phyloP scores from a whole-genome alignment of 1,140 invertebrate genomes.

The Parapsyche elsis region DNA sequence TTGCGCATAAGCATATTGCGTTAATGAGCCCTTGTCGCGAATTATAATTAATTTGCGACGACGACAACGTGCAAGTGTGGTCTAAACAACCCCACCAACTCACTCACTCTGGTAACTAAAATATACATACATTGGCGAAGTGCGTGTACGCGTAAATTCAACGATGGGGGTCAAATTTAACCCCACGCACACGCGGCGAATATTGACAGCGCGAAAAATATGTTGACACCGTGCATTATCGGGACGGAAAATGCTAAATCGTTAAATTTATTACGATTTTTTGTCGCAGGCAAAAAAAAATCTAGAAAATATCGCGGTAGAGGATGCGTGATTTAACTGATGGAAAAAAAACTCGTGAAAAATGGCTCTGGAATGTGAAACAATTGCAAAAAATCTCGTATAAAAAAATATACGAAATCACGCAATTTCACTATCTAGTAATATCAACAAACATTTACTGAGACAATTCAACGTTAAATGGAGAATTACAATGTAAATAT shows the following conservation, averaged over 20 bases:
- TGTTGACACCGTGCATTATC: conserved; percentile 27
- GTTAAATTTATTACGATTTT: conserved; percentile 33
- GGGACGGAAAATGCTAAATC: conserved; percentile 36
- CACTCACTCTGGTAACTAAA: background rate
- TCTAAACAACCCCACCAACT: background rate
- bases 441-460: no score
- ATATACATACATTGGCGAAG: background rate
- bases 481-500: no score
- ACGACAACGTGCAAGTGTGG: conserved; percentile 5
- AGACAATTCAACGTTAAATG: no score
- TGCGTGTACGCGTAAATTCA: background rate
- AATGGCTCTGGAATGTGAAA: background rate
- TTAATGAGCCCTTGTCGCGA: conserved; percentile 29
- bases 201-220: conserved; percentile 42
- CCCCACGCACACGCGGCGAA: background rate
- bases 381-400: background rate
- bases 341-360: background rate
- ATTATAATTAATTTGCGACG: conserved; percentile 34
- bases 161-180: conserved; percentile 6
- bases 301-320: background rate
- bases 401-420: background rate
- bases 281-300: background rate
- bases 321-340: no score
- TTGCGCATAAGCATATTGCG: background rate
- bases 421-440: no score